Base-by-base conservation (phyloP, 2,888 invertebrate species). In the Portevinia maculata region DNA sequence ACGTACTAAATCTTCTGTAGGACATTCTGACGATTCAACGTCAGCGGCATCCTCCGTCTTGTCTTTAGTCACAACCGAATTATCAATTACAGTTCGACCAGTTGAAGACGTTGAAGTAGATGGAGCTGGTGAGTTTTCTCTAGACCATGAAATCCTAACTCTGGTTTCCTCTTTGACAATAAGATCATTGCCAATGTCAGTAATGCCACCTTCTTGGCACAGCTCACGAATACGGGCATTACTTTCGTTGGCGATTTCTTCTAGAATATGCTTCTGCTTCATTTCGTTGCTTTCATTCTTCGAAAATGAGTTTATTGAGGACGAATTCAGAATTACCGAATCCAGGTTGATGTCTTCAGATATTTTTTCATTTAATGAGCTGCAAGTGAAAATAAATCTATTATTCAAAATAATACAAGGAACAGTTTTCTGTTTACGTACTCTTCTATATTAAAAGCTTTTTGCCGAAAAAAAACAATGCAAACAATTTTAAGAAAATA, bases 61-160 rank as follows among this genome's bases (percentile, higher is more conserved):
- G 7, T 11, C 32, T 32, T 62, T 34, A 17, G 11, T 3, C 4
- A n/a, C 7, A 19, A 19, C 24, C 8, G 11, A 21, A 21, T 62
- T 69, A 17, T 84, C 83, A 0, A 78, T 57, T 6, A 78, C 78
- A 17, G 83, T 78, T 9, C 62, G 24, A 0, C 55, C 83, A 21
- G 83, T 84, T n/a, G 78, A 78, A 6, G 83, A 65, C 50, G 83
- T 83, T 6, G 83, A 83, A 13, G 83, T 83, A 3, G 83, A 73
- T 0, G 90, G 89, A 0, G 88, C 89, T 37, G 89, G 89, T 2
- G 89, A 89, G n/a, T 87, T 87, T 74, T 90, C 90, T 15, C 90
- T 86, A 0, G 90, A 90, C 89, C 89, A 89, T 62, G 89, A 89
- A 13, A 89, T 89, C 75, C 89, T 87, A 1, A 89, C 90, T 6